These are phyloP conservation scores for Drosophila paulistorum DNA, from an alignment of 1,140 invertebrate species.

Conservation along the genomic window DNA sequence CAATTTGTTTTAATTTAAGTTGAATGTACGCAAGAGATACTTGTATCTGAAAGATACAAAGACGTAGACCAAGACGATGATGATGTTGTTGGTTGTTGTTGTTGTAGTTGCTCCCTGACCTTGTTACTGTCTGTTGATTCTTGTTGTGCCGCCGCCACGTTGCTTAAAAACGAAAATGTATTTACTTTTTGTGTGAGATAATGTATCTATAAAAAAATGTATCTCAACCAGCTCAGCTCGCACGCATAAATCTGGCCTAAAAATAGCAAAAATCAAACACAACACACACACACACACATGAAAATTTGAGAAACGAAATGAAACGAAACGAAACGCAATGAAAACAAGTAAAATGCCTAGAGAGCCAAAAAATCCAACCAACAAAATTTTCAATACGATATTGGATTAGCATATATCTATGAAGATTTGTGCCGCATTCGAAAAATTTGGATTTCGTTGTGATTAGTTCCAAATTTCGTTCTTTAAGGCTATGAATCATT, in stretches of 20 bases:
- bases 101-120: slow-evolving; percentile 64
- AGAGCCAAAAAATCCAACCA: slow-evolving; percentile 28
- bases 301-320: slow-evolving; percentile 29
- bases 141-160: slow-evolving; percentile 33
- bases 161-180: slow-evolving; percentile 23
- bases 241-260: slow-evolving; percentile 63
- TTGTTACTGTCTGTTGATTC: slow-evolving; percentile 68
- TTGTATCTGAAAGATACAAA: slow-evolving; percentile 36
- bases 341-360: slow-evolving; percentile 23
- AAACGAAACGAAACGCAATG: slow-evolving; percentile 49
- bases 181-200: slow-evolving; percentile 35
- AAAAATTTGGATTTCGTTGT: not conserved
- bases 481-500: too few relatives aligned
- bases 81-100: slow-evolving; percentile 38
- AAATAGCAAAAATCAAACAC: slow-evolving; percentile 52
- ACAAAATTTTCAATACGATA: slow-evolving; percentile 39
- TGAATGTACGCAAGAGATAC: slow-evolving; percentile 55
- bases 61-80: slow-evolving; percentile 50
- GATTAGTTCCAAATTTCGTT: not conserved
- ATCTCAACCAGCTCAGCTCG: slow-evolving; percentile 46
- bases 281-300: slow-evolving; percentile 7
- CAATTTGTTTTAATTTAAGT: slow-evolving; percentile 67
- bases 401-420: not conserved
- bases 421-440: not conserved
- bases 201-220: too few relatives aligned